Evolutionary conservation across 2,888 invertebrate species (phyloP).

Genomic region (Drosophila sordidula): DNA sequence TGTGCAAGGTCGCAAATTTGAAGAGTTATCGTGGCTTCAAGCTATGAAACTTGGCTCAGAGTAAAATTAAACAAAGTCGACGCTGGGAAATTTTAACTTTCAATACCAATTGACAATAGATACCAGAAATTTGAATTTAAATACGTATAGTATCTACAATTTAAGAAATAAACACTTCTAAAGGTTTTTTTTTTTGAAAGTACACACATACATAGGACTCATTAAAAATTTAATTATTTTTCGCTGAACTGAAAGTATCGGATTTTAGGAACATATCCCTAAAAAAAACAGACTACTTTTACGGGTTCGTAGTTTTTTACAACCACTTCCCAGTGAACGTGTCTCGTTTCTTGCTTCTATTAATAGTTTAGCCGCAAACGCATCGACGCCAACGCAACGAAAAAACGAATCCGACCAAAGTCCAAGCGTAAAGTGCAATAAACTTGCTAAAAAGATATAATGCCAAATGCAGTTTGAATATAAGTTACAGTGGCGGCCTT

Average conservation of each 20-base stretch:
- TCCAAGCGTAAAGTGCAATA: constrained; percentile 74
- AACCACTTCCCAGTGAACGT: constrained; percentile 11
- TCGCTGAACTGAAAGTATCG: no score
- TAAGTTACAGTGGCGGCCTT: constrained; percentile 38
- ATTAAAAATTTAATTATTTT: no score
- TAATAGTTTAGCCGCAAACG: constrained; percentile 55
- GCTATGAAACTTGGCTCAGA: neutral
- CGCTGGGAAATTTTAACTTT: neutral
- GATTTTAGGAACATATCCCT: no score
- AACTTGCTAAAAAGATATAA: constrained; percentile 52
- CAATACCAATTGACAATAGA: neutral
- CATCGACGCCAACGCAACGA: constrained; percentile 44
- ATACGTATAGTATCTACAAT: no score
- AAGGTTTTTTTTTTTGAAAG: no score
- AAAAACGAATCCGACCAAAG: constrained; percentile 54
- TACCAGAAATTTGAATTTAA: neutral
- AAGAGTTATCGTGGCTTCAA: neutral
- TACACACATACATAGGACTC: no score
- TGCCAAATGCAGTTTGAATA: constrained; percentile 37
- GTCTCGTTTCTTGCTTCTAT: constrained; percentile 40
- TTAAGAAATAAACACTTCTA: no score
- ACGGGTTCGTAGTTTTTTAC: neutral
- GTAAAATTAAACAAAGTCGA: neutral
- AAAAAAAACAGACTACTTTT: neutral
- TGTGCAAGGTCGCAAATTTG: constrained; percentile 11